These are phyloP conservation scores for Coptodon rendalli DNA, from an alignment of 2,113 vertebrate genomes.

Conservation along the genomic window DNA sequence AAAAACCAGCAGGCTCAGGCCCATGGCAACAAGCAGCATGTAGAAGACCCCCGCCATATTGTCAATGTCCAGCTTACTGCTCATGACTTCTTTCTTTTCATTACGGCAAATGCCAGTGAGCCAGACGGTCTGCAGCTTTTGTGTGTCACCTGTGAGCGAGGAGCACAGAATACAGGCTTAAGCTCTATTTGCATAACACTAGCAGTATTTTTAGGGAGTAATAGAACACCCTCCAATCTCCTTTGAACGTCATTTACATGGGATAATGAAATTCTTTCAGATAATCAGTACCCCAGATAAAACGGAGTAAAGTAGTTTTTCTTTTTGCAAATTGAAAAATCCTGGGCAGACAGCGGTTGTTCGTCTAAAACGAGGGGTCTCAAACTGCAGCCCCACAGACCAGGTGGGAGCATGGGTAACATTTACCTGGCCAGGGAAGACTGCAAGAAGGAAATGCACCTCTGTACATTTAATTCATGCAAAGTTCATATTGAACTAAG, in stretches of 20 bases:
- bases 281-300: not conserved
- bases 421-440: not conserved
- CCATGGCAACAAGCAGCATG: conserved; percentile 98
- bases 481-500: not conserved
- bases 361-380: not conserved
- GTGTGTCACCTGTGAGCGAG: conserved; percentile 82
- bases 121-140: conserved; percentile 97
- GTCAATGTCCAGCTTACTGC: conserved; percentile 97
- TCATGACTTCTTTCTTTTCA: conserved; percentile 98
- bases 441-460: no score
- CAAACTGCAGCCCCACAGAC: not conserved
- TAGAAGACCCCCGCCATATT: conserved; percentile 99
- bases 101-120: conserved; percentile 96
- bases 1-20: conserved; percentile 92
- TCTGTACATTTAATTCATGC: fast-evolving
- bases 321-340: not conserved
- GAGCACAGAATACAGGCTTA: not conserved
- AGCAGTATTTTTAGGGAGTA: not conserved
- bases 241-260: not conserved
- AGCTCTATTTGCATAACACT: not conserved
- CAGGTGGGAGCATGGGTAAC: not conserved
- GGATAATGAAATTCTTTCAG: not conserved
- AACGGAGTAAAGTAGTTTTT: not conserved
- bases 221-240: not conserved
- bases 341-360: not conserved